phyloP scores from a whole-genome alignment of 2,113 vertebrate species.

The Melanerpes aurifrons region DNA sequence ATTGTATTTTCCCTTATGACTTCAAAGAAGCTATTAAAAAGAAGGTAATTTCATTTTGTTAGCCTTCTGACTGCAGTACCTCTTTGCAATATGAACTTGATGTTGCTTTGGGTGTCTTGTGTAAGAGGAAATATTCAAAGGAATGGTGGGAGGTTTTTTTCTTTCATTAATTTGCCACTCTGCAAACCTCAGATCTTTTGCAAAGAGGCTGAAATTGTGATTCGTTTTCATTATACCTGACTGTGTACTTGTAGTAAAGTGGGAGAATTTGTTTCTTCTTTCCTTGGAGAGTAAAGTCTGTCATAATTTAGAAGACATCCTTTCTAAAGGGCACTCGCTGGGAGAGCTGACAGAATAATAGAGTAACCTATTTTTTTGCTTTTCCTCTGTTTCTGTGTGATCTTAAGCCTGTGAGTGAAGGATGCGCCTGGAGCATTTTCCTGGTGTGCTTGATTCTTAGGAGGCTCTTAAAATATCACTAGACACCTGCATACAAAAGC shows the following conservation, averaged over 20 bases:
- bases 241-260: background rate
- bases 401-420: background rate
- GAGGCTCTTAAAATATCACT: slow-evolving; percentile 43
- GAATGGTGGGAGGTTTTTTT: background rate
- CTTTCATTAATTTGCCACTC: background rate
- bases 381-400: background rate
- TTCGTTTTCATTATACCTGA: background rate
- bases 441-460: slow-evolving; percentile 40
- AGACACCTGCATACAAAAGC: slow-evolving; percentile 55
- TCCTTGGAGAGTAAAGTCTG: background rate
- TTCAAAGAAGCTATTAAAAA: slow-evolving; percentile 86
- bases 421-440: slow-evolving; percentile 8
- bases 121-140: background rate
- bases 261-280: background rate
- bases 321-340: background rate
- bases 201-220: background rate
- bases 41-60: slow-evolving; percentile 81
- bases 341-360: background rate
- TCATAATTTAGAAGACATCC: background rate
- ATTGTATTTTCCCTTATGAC: slow-evolving; percentile 95
- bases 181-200: slow-evolving; percentile 3
- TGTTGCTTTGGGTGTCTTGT: background rate
- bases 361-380: background rate
- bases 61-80: background rate
- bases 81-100: background rate